Evolutionary conservation across 23 tunicate species (phyloP).

Genomic region (Trididemnum miniatum): DNA sequence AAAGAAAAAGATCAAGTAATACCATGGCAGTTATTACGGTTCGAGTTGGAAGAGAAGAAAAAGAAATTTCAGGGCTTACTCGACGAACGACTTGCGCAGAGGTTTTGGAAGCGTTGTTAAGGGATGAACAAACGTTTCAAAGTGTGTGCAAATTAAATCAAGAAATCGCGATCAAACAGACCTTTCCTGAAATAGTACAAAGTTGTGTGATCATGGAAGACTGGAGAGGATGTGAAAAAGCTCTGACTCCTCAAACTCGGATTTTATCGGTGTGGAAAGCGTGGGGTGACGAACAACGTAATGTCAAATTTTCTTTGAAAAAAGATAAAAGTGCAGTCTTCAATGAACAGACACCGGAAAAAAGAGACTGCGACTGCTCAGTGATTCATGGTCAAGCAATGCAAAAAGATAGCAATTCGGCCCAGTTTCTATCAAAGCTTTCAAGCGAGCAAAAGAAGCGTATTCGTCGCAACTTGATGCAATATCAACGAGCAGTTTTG

Average conservation of each 20-base stretch:
- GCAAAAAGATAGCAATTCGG: background rate
- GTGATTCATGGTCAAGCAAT: background rate
- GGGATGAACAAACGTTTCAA: slow-evolving; percentile 46
- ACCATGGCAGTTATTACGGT: slow-evolving; percentile 77
- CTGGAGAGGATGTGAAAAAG: slow-evolving; percentile 91
- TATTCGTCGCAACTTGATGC: slow-evolving; percentile 69
- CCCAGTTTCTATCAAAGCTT: slow-evolving; percentile 51
- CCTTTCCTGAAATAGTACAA: slow-evolving; percentile 29
- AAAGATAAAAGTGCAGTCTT: slow-evolving; percentile 46
- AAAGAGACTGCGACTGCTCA: background rate
- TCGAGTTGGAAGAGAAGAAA: slow-evolving; percentile 76
- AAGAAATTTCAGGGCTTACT: slow-evolving; percentile 87
- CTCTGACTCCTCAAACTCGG: slow-evolving; percentile 78
- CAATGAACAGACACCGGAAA: slow-evolving; percentile 15
- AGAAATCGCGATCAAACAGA: slow-evolving; percentile 13
- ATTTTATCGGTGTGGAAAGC: slow-evolving; percentile 94
- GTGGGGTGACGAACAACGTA: slow-evolving; percentile 95
- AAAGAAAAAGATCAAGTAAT: background rate
- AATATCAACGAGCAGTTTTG: slow-evolving; percentile 77
- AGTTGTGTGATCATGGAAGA: slow-evolving; percentile 86
- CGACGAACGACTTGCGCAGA: slow-evolving; percentile 82
- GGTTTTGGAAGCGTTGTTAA: slow-evolving; percentile 75
- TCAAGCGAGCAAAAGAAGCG: slow-evolving; percentile 70
- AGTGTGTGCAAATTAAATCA: background rate
- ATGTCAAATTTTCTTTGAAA: slow-evolving; percentile 78